Base-by-base conservation (phyloP, 1,140 invertebrate species). In the Danaus melanippus region DNA sequence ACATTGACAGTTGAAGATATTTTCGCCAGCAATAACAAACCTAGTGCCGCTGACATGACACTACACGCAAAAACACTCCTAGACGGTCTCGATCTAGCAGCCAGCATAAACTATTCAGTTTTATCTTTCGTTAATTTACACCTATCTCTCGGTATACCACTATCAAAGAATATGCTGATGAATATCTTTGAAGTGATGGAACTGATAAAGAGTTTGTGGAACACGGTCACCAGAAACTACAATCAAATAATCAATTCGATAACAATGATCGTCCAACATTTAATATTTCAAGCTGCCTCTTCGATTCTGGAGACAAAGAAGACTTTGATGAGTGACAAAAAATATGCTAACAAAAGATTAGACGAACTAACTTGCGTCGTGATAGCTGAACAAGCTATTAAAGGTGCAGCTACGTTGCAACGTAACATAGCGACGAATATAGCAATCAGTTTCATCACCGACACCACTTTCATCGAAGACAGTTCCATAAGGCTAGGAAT, bases 51-150 rank as follows among this genome's bases (percentile, higher is more conserved):
- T 53, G 90, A 93, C 64, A 90, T 94, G 58, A 90, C 89, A 47
- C 84, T 90, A 12, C 89, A 91, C 67, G 88, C 89, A 48, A 82
- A 83, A 59, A 72, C 91, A 9, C 75, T 94, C n/a, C 71, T 90
- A 12, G 89, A 95, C 84, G 91, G 95, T 10, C 69, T 95, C 6
- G 88, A 90, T 57, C 77, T 92, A 46, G 79, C 90, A 12, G 87
- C 89, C 1, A 89, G 89, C 71, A 91, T 93, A 49, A 89, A 88
- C 66, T 91, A 93, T 75, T 87, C 88, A 39, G 77, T 93, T 9
- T 89, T 88, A 41, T 91, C 88, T 53, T 82, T 96, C n/a, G 92
- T 95, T 53, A 97, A 96, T 87, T 84, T 97, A 42, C 95, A 97
- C 79, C 90, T 93, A 1, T 86, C 89, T 9, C 86, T 95, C 41